Conservation (phyloP, 2,797 vertebrate species). For the Chiroxiphia lanceolata region DNA sequence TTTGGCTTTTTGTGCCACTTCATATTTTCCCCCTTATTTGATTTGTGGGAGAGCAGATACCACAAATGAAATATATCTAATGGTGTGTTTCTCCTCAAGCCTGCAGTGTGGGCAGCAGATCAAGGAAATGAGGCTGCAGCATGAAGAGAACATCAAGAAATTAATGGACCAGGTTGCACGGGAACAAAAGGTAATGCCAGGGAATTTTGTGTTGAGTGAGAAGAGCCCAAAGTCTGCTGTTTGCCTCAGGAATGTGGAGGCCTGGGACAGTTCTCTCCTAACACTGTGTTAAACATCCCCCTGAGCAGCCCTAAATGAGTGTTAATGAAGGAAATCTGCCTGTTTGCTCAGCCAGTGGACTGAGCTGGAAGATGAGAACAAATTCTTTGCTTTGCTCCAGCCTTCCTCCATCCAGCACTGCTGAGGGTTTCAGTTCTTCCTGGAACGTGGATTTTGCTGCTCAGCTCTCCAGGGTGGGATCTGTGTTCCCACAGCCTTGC, state of each 20-base stretch:
- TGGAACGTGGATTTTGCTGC: not conserved
- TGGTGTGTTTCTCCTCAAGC: constrained; percentile 75
- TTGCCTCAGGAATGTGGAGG: not conserved
- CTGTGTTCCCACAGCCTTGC: not conserved
- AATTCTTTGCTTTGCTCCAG: not conserved
- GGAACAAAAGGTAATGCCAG: constrained; percentile 73
- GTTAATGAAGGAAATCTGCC: not conserved
- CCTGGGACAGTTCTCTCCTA: not conserved
- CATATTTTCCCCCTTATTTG: not conserved
- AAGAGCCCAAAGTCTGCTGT: not conserved
- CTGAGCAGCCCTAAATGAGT: not conserved
- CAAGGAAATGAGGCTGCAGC: constrained; percentile 88
- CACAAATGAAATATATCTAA: constrained; percentile 25
- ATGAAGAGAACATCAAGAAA: constrained; percentile 88
- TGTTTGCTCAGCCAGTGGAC: not conserved
- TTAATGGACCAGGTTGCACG: constrained; percentile 74
- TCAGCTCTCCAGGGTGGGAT: not conserved
- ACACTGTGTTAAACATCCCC: rapidly evolving
- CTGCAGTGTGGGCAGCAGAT: constrained; percentile 96
- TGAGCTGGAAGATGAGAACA: not conserved
- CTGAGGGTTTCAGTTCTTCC: not conserved
- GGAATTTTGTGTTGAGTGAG: not conserved
- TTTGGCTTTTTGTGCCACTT: constrained; percentile 20
- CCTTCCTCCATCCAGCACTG: not conserved
- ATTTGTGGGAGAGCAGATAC: not conserved